Evolutionary conservation across 1,140 invertebrate genomes (phyloP), one percentile per base, ranked within the genome.

Genomic region (Rhynchophorus ferrugineus): DNA sequence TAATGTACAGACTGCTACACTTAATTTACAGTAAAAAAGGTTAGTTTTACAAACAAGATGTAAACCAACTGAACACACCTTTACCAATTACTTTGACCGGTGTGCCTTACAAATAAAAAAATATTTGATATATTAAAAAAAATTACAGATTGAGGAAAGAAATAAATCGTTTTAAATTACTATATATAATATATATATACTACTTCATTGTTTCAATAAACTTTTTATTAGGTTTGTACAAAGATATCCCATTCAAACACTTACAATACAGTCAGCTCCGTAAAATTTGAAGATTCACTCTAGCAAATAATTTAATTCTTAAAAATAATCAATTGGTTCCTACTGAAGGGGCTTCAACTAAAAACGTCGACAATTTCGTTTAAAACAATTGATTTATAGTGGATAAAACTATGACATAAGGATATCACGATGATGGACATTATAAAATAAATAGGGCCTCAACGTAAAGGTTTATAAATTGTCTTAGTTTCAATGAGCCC

Each of bases 1-100:
- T 51, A 51, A 51, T 51, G 44, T 51, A 51, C 49, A 51, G 49
- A 51, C 41, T 33, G 8, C 49, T 51, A 51, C 49, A 51, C 18
- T 20, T 38, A 17, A 11, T 44, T 20, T 36, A 51, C 49, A 36
- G 49, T 51, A 51, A 51, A 51, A 44, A 13, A 38, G 41, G 38
- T 11, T 24, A 49, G 41, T 33, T 22, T 13, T 14, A 14, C 11
- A 38, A 18, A 21, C 33, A 24, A 24, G n/a, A 35, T 46, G 33
- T 17, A 35, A 34, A 46, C n/a, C n/a, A n/a, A 46, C 24, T 34
- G 29, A 34, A 6, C 8, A 14, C 8, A 35, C 13, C 22, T 20
- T 22, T 20, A 24, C 37, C 20, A n/a, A 34, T 34, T 44, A n/a
- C 19, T 16, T 44, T n/a, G n/a, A n/a, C n/a, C n/a, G n/a, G n/a